phyloP scores from a whole-genome alignment of 2,888 invertebrate species.

The Melolontha melolontha region DNA sequence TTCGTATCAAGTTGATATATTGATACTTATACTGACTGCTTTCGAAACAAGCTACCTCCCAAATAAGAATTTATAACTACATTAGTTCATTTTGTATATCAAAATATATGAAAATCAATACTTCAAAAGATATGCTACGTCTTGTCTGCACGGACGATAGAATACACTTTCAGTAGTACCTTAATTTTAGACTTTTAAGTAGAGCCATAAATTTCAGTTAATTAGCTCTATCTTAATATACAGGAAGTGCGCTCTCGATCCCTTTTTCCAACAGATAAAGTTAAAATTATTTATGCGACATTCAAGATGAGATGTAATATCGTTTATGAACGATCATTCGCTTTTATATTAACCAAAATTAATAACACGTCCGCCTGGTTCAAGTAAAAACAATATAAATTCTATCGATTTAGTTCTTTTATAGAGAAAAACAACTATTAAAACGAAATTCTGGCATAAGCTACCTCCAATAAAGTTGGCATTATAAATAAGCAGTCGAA shows the following conservation, averaged over 20 bases:
- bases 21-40: too few species aligned
- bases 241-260: slow-evolving; percentile 33
- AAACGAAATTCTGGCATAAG: too few species aligned
- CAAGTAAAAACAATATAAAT: slow-evolving; percentile 15
- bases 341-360: neutral
- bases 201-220: slow-evolving; percentile 36
- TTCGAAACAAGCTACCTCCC: too few species aligned
- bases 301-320: slow-evolving; percentile 8
- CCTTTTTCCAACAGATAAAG: slow-evolving; percentile 12
- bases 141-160: too few species aligned
- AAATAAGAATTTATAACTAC: too few species aligned
- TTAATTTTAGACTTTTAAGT: slow-evolving; percentile 39
- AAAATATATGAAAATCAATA: too few species aligned
- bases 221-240: slow-evolving; percentile 40
- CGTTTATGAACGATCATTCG: slow-evolving; percentile 23
- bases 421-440: too few species aligned
- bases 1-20: too few species aligned
- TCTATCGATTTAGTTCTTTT: neutral
- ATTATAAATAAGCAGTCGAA: too few species aligned
- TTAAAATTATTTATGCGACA: slow-evolving; percentile 37
- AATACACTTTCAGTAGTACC: slow-evolving; percentile 1
- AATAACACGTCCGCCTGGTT: slow-evolving; percentile 1
- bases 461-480: too few species aligned
- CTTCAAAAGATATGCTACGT: too few species aligned
- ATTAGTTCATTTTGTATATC: too few species aligned